phyloP scores from a whole-genome alignment of 2,888 invertebrate genomes.

The Tridacna gigas region DNA sequence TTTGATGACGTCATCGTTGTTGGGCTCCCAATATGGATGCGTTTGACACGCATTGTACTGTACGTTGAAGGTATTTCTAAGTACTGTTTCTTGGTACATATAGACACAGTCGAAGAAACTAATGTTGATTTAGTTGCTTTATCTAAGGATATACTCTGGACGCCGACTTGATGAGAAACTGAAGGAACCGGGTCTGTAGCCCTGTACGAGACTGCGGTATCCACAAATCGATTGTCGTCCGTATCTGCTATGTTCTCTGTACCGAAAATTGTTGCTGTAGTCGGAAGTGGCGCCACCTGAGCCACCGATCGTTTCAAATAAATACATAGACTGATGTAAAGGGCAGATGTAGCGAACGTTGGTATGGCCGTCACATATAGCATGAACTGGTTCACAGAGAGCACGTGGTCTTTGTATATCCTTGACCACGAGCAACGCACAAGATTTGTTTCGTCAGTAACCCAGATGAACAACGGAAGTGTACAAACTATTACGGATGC shows the following conservation, averaged over 20 bases:
- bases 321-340: constrained; percentile 24
- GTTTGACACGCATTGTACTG: not conserved
- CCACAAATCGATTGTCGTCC: not conserved
- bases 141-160: not conserved
- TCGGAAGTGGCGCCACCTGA: not conserved
- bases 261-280: too few species aligned
- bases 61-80: not conserved
- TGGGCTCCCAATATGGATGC: not conserved
- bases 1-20: not conserved
- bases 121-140: not conserved
- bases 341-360: constrained; percentile 7
- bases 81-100: not conserved
- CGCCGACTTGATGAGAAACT: not conserved
- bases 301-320: constrained; percentile 7
- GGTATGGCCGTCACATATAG: constrained; percentile 22
- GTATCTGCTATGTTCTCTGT: too few species aligned
- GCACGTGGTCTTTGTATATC: constrained; percentile 8
- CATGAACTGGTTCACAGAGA: constrained; percentile 28
- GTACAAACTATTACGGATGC: constrained; percentile 7
- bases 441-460: not conserved
- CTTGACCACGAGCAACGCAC: constrained; percentile 23
- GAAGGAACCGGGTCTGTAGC: not conserved
- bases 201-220: not conserved
- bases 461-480: constrained; percentile 31
- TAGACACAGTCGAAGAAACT: not conserved